phyloP scores from a whole-genome alignment of 2,797 vertebrate genomes.

The Euphonia xanthogaster region DNA sequence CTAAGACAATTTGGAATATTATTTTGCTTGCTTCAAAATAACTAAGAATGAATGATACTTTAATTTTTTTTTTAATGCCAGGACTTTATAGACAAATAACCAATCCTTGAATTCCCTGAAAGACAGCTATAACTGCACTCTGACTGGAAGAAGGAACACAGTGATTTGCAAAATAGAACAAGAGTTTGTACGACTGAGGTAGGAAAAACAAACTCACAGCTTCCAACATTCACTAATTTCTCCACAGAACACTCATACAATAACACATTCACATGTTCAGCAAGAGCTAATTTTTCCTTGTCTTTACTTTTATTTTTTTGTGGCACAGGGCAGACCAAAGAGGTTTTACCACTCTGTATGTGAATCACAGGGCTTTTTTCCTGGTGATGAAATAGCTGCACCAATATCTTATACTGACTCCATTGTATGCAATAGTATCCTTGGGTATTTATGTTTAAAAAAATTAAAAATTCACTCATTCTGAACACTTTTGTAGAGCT shows the following conservation, averaged over 20 bases:
- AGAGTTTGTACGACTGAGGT: background rate
- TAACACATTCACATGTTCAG: background rate
- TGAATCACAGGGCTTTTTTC: background rate
- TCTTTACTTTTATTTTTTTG: background rate
- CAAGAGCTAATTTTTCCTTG: background rate
- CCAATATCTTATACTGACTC: background rate
- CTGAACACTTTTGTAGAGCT: background rate
- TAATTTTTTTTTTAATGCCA: background rate
- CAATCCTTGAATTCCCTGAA: background rate
- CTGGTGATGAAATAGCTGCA: background rate
- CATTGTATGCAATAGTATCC: background rate
- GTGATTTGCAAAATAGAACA: background rate
- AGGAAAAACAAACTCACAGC: background rate
- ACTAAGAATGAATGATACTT: background rate
- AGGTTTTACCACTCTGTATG: background rate
- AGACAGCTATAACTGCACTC: background rate
- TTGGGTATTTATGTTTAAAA: background rate
- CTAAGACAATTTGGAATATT: background rate
- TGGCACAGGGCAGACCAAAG: background rate
- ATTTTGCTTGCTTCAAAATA: background rate
- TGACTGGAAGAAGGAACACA: background rate
- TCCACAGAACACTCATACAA: background rate
- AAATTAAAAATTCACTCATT: background rate
- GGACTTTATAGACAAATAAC: background rate
- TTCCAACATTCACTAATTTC: background rate